phyloP scores from a whole-genome alignment of 2,797 vertebrate genomes.

The Macropodus opercularis region DNA sequence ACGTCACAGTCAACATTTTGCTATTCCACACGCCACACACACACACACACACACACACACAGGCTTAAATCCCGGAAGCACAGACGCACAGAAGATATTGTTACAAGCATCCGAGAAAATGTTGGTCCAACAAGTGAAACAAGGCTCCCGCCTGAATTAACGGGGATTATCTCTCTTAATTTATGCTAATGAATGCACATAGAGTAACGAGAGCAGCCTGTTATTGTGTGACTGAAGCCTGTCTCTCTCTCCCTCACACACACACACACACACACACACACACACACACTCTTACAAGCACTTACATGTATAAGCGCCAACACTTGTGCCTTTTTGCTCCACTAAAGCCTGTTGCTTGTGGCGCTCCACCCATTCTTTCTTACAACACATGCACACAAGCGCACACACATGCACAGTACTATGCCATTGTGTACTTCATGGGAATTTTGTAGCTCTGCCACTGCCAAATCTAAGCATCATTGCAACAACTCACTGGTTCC shows the following conservation, averaged over 20 bases:
- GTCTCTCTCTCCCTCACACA: constrained; percentile 13
- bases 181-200: constrained; percentile 81
- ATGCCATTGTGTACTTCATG: constrained; percentile 44
- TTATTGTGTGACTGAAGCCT: constrained; percentile 59
- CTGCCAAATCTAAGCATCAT: constrained; percentile 44
- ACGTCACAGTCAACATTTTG: constrained; percentile 22
- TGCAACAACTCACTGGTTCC: constrained; percentile 23
- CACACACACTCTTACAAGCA: constrained; percentile 18
- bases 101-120: constrained; percentile 62
- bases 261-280: constrained; percentile 2
- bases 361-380: constrained; percentile 27
- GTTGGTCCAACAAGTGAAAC: constrained; percentile 77
- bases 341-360: constrained; percentile 55
- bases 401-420: constrained; percentile 20
- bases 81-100: constrained; percentile 56
- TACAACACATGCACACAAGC: constrained; percentile 11
- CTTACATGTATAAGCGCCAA: constrained; percentile 27
- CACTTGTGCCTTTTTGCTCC: constrained; percentile 32
- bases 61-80: constrained; percentile 36
- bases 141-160: constrained; percentile 70
- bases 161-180: constrained; percentile 76
- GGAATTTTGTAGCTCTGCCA: constrained; percentile 37
- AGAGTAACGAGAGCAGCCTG: constrained; percentile 64
- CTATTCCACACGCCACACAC: constrained; percentile 12
- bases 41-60: not conserved